Evolutionary conservation across 23 tunicate species (phyloP), one percentile per base, ranked within the genome.

Genomic region (Styela plicata): DNA sequence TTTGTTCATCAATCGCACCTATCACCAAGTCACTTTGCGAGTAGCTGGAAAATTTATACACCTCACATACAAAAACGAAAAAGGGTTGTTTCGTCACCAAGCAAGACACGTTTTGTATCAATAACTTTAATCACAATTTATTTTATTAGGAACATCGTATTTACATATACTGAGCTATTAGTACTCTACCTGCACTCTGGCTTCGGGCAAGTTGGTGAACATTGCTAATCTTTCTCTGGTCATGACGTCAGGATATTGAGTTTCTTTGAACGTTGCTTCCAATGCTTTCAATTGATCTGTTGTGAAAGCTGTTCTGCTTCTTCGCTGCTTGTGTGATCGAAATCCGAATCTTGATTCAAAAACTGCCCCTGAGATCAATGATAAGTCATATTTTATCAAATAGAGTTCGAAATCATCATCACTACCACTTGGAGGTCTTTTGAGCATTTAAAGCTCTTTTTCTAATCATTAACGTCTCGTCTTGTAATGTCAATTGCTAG

Each of bases 291-390:
- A 74, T 63, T 91, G 97, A 23, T 69, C 69, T 0, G 97, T 65
- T 25, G 97, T 91, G 79, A 91, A 91, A 7, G 91, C 91, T 28
- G 97, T 91, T 63, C 97, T 83, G 44, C 91, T 87, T 24, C 97
- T 65, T 2, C 97, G 85, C 26, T 87, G 97, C 64, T 91, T 91
- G 2, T 86, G 86, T 0, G 91, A 83, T n/a, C 84, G 68, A 2
- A 30, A 37, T 0, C 90, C 90, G 80, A 76, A 76, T 44, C 81
- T 53, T 44, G 81, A 76, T n/a, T 76, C 81, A 27, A 76, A 76
- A 52, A 33, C 52, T 17, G 81, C 81, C 13, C 66, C 81, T 76
- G 66, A n/a, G n/a, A n/a, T n/a, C n/a, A n/a, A n/a, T n/a, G n/a
- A n/a, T n/a, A n/a, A n/a, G n/a, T n/a, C n/a, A n/a, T n/a, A n/a